Evolutionary conservation across 2,888 invertebrate genomes (phyloP).

Genomic region (Eupeodes latifasciatus): DNA sequence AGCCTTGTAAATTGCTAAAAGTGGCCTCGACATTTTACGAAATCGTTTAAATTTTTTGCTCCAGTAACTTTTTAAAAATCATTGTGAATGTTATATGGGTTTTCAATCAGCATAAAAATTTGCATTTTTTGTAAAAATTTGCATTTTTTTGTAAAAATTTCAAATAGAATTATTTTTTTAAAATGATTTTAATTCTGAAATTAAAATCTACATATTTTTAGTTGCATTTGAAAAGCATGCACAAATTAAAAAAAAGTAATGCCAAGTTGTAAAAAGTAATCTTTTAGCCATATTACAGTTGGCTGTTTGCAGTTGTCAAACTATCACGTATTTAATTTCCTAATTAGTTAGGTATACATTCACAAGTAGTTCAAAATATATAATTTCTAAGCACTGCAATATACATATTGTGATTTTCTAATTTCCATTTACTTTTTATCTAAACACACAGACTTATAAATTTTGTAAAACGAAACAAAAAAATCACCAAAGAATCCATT

Average conservation of each 20-base stretch:
- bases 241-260: too few species aligned
- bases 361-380: neutral
- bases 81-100: too few species aligned
- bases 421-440: neutral
- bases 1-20: too few species aligned
- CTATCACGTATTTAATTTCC: neutral
- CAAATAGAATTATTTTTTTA: too few species aligned
- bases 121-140: too few species aligned
- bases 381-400: slow-evolving; percentile 3
- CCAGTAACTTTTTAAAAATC: too few species aligned
- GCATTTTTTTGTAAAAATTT: too few species aligned
- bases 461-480: neutral
- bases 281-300: neutral
- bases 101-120: too few species aligned
- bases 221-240: too few species aligned
- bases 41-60: too few species aligned
- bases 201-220: neutral
- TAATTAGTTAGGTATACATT: neutral
- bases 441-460: neutral
- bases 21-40: too few species aligned
- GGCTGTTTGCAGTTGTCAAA: too few species aligned
- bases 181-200: neutral
- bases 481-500: neutral
- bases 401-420: neutral
- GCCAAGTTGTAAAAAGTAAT: neutral